Evolutionary conservation across 2,888 invertebrate genomes (phyloP).

Genomic region (Kuschelorhynchus macadamiae): DNA sequence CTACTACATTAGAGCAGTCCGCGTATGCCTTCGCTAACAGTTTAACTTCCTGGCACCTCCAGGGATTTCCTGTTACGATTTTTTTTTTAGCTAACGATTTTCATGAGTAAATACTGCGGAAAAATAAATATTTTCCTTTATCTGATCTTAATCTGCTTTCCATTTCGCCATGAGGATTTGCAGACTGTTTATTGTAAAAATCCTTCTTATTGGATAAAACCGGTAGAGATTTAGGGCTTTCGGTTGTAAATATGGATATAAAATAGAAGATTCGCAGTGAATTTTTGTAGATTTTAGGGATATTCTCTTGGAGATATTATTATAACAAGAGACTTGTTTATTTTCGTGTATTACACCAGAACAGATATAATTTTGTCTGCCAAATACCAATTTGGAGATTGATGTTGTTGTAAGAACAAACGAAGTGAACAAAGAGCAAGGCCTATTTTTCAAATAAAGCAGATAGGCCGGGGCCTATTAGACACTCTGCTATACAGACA

Average conservation of each 20-base stretch:
- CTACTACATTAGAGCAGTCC: too few species aligned
- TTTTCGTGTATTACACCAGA: too few species aligned
- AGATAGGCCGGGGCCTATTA: too few species aligned
- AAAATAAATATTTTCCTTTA: conserved; percentile 39
- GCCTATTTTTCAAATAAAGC: too few species aligned
- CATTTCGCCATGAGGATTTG: conserved; percentile 37
- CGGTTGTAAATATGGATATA: conserved; percentile 28
- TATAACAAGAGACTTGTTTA: not conserved
- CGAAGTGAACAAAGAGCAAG: too few species aligned
- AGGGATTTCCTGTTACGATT: conserved; percentile 20
- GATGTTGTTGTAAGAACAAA: too few species aligned
- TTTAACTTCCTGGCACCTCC: conserved; percentile 30
- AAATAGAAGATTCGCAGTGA: not conserved
- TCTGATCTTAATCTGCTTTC: conserved; percentile 30
- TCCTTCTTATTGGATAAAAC: conserved; percentile 36
- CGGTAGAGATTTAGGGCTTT: conserved; percentile 23
- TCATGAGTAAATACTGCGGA: conserved; percentile 28
- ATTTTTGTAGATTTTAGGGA: not conserved
- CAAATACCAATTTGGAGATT: too few species aligned
- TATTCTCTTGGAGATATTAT: not conserved
- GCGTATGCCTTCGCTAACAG: conserved; percentile 27
- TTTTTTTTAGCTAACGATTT: conserved; percentile 17
- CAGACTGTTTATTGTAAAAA: conserved; percentile 33
- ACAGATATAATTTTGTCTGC: too few species aligned
- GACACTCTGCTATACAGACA: too few species aligned